Conservation (phyloP, 2,888 invertebrate genomes). For the Hymenopus coronatus region DNA sequence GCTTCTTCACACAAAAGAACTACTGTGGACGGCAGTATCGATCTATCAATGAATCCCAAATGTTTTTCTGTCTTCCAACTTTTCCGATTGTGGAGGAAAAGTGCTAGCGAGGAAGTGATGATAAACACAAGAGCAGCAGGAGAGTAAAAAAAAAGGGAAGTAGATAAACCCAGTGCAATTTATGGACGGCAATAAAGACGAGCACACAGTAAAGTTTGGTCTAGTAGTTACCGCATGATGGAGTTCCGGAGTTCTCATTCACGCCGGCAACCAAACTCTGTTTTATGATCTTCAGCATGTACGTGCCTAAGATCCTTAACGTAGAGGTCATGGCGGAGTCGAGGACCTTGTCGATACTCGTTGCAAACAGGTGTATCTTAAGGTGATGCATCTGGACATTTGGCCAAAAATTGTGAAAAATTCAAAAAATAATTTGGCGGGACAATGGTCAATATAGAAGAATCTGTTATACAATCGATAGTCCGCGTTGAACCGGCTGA, state of each 20-base stretch:
- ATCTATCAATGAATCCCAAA: background rate
- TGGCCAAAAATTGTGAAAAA: too few species aligned
- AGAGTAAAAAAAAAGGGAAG: background rate
- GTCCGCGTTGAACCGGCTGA: too few species aligned
- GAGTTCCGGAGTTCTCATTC: background rate
- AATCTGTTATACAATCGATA: too few species aligned
- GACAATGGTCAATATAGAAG: too few species aligned
- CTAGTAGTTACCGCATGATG: background rate
- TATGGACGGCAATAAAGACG: background rate
- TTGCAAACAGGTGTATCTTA: background rate
- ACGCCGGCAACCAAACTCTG: background rate
- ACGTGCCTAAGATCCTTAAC: background rate
- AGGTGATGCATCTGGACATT: too few species aligned
- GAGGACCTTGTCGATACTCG: background rate
- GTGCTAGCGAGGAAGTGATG: background rate
- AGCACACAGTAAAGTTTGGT: background rate
- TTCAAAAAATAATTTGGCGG: too few species aligned
- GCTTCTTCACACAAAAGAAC: too few species aligned
- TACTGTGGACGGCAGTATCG: background rate
- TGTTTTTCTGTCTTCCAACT: background rate
- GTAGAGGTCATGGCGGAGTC: background rate
- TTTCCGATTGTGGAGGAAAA: background rate
- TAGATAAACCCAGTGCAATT: background rate
- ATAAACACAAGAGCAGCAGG: background rate
- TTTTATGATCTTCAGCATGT: background rate